Evolutionary conservation across 2,888 invertebrate species (phyloP), one percentile per base, ranked within the genome.

Genomic region (Pristionchus entomophagus): DNA sequence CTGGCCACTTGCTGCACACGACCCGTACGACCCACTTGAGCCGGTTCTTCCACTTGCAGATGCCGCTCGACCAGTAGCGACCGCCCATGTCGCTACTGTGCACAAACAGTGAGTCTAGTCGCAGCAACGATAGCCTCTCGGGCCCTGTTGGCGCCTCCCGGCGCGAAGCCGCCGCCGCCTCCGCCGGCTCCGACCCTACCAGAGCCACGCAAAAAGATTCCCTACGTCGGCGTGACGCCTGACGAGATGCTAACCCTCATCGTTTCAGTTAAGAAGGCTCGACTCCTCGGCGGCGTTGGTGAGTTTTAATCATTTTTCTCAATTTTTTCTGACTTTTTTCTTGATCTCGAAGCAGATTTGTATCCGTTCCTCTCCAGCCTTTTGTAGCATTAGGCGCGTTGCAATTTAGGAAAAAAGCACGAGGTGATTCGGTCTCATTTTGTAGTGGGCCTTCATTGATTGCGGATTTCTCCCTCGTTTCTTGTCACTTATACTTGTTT

Each of bases 211-310:
- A 41, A 38, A 59, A 86, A 62, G 53, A 83, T 84, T 73, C 69
- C 38, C 56, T 69, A 81, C 85, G 69, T 29, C 14, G 83, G 83
- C 78, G 38, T 53, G 62, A 78, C 83, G 22, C 87, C 87, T 78
- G 88, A 87, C 73, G 89, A 89, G 62, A 90, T 91, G 90, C 65
- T 90, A 86, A 91, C 90, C 12, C 86, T 91, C 59, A 89, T 90
- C 87, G 90, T 92, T 92, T 91, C 90, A 92, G 92, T 92, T 89
- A 92, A 92, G 88, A 91, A 91, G 86, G 92, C 92, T 26, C 89
- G 91, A 38, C 92, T 92, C 29, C 92, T 91, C 86, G 92, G 92
- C 85, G 85, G 88, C 80, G 88, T 88, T 45, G 92, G 92, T 91
- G 87, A 87, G 91, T 89, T n/a, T 84, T 69, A 26, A n/a, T 78